These are phyloP conservation scores for Carterocephalus palaemon DNA, from an alignment of 2,888 invertebrate species.

Conservation along the genomic window DNA sequence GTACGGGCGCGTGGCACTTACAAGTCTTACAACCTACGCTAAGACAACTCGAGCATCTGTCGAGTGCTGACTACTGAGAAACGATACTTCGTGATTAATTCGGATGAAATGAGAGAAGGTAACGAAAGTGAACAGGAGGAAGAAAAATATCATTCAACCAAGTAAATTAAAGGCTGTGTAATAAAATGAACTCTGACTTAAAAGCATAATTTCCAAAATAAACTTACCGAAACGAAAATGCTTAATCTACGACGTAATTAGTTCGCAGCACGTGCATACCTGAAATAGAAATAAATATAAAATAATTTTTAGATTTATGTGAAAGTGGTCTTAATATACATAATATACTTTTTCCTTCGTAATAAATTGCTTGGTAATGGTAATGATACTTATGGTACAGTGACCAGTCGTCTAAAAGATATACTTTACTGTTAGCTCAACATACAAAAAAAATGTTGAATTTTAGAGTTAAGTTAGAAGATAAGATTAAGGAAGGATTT, in stretches of 20 bases:
- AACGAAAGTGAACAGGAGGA: constrained; percentile 6
- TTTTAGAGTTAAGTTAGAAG: no score
- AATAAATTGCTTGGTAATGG: no score
- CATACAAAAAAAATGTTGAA: no score
- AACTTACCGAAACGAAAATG: neutral
- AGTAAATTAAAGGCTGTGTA: neutral
- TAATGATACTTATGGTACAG: no score
- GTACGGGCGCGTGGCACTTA: constrained; percentile 40
- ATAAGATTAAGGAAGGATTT: no score
- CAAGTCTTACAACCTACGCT: constrained; percentile 2
- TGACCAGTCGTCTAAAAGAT: no score
- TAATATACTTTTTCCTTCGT: neutral
- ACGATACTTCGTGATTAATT: constrained; percentile 2
- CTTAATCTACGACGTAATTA: neutral
- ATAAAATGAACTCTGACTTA: neutral
- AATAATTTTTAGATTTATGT: constrained; percentile 2
- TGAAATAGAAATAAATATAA: constrained; percentile 4
- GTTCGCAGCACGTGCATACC: constrained; percentile 3
- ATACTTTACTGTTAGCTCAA: no score
- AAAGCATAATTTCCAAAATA: neutral
- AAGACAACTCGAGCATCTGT: constrained; percentile 4
- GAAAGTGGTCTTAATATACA: neutral
- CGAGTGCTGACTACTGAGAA: constrained; percentile 6
- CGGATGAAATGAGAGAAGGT: constrained; percentile 13
- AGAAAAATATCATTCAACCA: neutral